phyloP scores from a whole-genome alignment of 2,888 invertebrate species.

The Polyploca ridens region DNA sequence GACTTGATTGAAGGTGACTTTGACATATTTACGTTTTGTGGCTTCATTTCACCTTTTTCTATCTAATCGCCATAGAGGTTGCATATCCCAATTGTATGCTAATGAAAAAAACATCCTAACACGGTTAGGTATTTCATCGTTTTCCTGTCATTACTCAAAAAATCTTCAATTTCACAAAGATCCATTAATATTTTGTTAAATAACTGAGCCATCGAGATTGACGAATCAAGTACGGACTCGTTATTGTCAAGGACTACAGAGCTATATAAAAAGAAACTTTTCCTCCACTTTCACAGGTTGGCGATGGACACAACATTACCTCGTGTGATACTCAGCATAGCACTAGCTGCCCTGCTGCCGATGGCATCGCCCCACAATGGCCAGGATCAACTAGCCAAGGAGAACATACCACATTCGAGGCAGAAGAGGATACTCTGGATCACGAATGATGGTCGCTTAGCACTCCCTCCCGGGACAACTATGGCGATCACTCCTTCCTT shows the following conservation, averaged over 20 bases:
- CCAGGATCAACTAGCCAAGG: conserved; percentile 63
- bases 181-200: no score
- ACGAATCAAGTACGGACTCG: no score
- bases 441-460: conserved; percentile 92
- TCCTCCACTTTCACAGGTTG: conserved; percentile 44
- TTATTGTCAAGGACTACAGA: background rate
- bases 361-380: conserved; percentile 62
- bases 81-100: no score
- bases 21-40: background rate
- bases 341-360: conserved; percentile 72
- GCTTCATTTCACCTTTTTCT: no score
- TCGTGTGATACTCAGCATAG: conserved; percentile 75
- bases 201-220: no score
- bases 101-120: no score
- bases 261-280: background rate
- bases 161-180: no score
- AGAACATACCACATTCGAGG: conserved; percentile 87
- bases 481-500: conserved; percentile 92
- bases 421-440: conserved; percentile 94
- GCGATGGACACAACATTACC: conserved; percentile 76
- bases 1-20: background rate
- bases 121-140: no score
- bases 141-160: no score
- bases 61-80: no score
- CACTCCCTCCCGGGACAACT: conserved; percentile 92